phyloP scores from a whole-genome alignment of 2,888 invertebrate species.

The Erebia aethiops region DNA sequence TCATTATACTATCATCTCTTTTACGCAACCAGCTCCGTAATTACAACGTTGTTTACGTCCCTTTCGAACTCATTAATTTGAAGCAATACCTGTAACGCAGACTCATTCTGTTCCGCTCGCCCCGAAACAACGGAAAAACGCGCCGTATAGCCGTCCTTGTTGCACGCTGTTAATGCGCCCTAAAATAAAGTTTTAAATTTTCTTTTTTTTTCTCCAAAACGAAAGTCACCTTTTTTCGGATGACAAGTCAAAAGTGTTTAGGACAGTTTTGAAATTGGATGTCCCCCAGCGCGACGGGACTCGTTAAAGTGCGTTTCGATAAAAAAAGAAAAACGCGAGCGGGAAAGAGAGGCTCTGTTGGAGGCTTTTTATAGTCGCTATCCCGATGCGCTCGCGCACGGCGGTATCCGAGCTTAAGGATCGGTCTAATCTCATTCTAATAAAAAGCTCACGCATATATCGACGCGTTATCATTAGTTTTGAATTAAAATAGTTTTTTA shows the following conservation, averaged over 20 bases:
- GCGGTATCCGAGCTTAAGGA: slow-evolving; percentile 79
- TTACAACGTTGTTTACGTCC: slow-evolving; percentile 76
- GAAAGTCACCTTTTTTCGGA: slow-evolving; percentile 58
- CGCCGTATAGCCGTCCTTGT: slow-evolving; percentile 61
- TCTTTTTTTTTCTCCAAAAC: slow-evolving; percentile 56
- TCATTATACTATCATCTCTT: slow-evolving; percentile 78
- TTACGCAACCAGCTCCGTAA: slow-evolving; percentile 73
- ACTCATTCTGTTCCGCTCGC: slow-evolving; percentile 74
- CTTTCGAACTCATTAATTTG: slow-evolving; percentile 77
- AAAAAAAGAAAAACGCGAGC: slow-evolving; percentile 71
- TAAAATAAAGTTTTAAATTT: slow-evolving; percentile 59
- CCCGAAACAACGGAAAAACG: slow-evolving; percentile 59
- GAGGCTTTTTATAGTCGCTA: slow-evolving; percentile 80
- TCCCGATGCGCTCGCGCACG: slow-evolving; percentile 79
- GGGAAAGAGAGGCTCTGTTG: slow-evolving; percentile 77
- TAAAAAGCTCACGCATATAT: slow-evolving; percentile 80
- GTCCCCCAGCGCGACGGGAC: slow-evolving; percentile 63
- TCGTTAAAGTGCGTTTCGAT: slow-evolving; percentile 61
- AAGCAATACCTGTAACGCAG: slow-evolving; percentile 58
- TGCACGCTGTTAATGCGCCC: slow-evolving; percentile 48
- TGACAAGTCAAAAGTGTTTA: slow-evolving; percentile 63
- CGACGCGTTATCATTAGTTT: slow-evolving; percentile 70
- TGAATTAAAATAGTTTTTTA: slow-evolving; percentile 65
- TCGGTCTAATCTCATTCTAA: slow-evolving; percentile 79
- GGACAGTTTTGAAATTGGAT: slow-evolving; percentile 62